Base-by-base conservation (phyloP, 2,797 vertebrate species). In the Florisuga fusca region DNA sequence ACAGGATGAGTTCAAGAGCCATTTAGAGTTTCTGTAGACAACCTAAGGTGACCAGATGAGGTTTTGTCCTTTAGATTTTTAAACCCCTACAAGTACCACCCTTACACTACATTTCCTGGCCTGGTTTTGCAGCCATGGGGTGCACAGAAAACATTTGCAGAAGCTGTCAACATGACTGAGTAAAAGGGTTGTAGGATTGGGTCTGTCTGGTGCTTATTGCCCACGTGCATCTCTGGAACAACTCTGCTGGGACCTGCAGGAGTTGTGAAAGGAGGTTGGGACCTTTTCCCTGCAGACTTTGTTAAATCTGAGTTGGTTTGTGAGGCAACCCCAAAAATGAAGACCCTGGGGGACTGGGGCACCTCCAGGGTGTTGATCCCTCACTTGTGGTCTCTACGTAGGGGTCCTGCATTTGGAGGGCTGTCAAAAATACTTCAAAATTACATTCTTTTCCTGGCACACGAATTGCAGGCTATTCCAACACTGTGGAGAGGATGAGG, bases 211-310 rank as follows among this genome's bases (percentile, higher is more conserved):
- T 80, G 68, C 57, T 43, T 63, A 3, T 17, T 81, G 50, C 41
- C 66, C 20, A 21, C 20, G 11, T 20, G 7, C 15, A 12, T 25
- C 46, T 15, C 9, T 29, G 16, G 25, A 64, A 67, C 0, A 4
- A 17, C 41, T 22, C 71, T 1, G 0, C 21, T 34, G 93, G 55
- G 67, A 90, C 46, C 51, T 1, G 0, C 12, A 50, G 27, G 36
- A 71, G n/a, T 66, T 79, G 55, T 78, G 89, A 94, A 94, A 95
- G 8, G 38, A 67, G 76, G 36, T 46, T 90, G 62, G 62, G 21
- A 50, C 33, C 27, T 67, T 86, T 62, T 81, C 90, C 71, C 84
- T 87, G 54, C 25, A 84, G 61, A 45, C 21, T 72, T 74, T 21
- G 15, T 41, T 46, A 67, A 73, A 50, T 46, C 31, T 76, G 46